Base-by-base conservation (phyloP, 2,888 invertebrate genomes). In the Drosophila putrida region DNA sequence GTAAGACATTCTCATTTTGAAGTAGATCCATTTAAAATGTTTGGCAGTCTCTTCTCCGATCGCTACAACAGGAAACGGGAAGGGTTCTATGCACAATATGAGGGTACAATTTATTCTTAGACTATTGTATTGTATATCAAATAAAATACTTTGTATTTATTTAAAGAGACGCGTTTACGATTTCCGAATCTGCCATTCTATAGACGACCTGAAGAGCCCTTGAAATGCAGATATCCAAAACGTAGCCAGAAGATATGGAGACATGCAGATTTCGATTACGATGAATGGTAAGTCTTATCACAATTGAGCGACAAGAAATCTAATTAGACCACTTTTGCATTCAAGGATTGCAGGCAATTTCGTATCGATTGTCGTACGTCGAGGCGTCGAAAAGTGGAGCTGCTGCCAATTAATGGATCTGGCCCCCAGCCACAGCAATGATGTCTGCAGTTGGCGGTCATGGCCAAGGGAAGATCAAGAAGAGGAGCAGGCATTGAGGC, bases 291-390 rank as follows among this genome's bases (percentile, higher is more conserved):
- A 57, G 63, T 53, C 13, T 9, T 6, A 4, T 11, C 10, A 11
- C 8, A 6, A 1, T 6, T 20, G 13, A 1, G 8, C 2, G 4
- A 8, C 8, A 0, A 8, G 3, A 33, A 36, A 53, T 51, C 28
- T 66, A 78, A 78, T 69, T 66, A 59, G 46, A 13, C 36, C 8
- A 57, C 11, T 62, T 55, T 31, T 66, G 5, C 15, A 49, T 28
- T 20, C 13, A 50, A 68, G 68, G 75, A 79, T 79, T 75, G 65
- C 71, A 39, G 61, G 62, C 25, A 53, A 75, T 35, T 78, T 65
- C 11, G 59, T 75, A 13, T 31, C 75, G 33, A 75, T 63, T 57
- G 71, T 71, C 33, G 67, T 75, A n/a, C 58, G 79, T 1, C 62
- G 71, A 9, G 28, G 47, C n/a, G 31, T 78, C 33, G 76, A 78